Conservation (phyloP, 2,113 vertebrate genomes). For the Rostratula benghalensis region DNA sequence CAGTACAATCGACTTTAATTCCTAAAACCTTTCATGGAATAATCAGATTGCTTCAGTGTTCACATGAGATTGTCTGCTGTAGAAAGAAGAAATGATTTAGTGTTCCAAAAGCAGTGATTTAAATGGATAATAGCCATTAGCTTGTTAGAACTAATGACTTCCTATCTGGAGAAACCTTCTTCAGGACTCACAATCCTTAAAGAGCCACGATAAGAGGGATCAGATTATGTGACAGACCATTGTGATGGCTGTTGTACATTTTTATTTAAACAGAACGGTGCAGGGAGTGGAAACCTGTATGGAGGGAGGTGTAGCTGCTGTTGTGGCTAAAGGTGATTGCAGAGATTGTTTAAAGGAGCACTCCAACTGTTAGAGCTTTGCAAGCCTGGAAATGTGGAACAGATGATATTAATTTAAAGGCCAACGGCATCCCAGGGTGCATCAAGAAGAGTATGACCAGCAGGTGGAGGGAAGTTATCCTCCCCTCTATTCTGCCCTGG, state of each 20-base stretch:
- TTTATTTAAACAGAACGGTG: neutral
- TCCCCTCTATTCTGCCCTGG: too few relatives aligned
- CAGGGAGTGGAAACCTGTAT: neutral
- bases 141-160: neutral
- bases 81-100: neutral
- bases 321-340: neutral
- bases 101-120: neutral
- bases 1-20: neutral
- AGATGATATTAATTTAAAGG: neutral
- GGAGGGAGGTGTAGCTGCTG: neutral
- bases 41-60: neutral
- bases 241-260: neutral
- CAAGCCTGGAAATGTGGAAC: neutral
- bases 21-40: neutral
- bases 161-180: neutral
- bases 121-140: neutral
- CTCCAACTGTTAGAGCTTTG: neutral
- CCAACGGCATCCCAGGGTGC: too few relatives aligned
- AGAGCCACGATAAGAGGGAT: neutral
- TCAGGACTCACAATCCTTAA: neutral
- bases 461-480: too few relatives aligned
- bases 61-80: neutral
- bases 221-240: neutral
- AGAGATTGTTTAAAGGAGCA: neutral
- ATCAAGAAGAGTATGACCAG: too few relatives aligned